Evolutionary conservation across 2,888 invertebrate species (phyloP), one percentile per base, ranked within the genome.

Genomic region (Dione juno): DNA sequence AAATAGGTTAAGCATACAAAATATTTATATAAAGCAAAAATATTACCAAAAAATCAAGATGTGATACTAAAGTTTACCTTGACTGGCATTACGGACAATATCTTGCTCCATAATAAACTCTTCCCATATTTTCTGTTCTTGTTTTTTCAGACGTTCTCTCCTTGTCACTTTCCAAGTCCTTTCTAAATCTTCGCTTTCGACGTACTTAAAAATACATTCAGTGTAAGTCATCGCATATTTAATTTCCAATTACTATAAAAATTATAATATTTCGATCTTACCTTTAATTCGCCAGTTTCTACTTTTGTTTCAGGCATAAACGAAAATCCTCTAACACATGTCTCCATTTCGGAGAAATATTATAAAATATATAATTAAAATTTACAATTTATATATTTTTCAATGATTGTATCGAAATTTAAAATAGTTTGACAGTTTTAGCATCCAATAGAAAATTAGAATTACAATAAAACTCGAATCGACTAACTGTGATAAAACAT

Each of bases 121-220:
- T 7, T 90, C 85, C 93, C 92, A 93, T 66, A 93, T 87, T 74
- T 79, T 86, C 64, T 89, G 84, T 71, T 94, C 93, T 59, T 86
- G 87, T 37, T 86, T 82, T 72, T 88, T 91, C 11, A 84, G 76
- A 1, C 91, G 86, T 71, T 92, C 87, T 10, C 94, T 80, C 6
- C 89, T 82, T 0, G 82, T 83, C 1, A 79, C 76, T 68, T 85
- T 87, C 89, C 93, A 91, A 1, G 90, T 83, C 13, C 85, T 80
- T 57, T 88, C 87, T 54, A 94, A 75, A 69, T 89, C 91, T 2
- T 77, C 82, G 65, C 83, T 81, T 75, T 89, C 87, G 7, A 93
- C 84, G 71, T 83, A 89, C 93, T 94, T 77, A 48, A 80, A 81
- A 66, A 21, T 28, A 72, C 1, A 16, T 37, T 5, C 1, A 1